phyloP scores from a whole-genome alignment of 2,888 invertebrate genomes.

The Mechanitis messenoides region DNA sequence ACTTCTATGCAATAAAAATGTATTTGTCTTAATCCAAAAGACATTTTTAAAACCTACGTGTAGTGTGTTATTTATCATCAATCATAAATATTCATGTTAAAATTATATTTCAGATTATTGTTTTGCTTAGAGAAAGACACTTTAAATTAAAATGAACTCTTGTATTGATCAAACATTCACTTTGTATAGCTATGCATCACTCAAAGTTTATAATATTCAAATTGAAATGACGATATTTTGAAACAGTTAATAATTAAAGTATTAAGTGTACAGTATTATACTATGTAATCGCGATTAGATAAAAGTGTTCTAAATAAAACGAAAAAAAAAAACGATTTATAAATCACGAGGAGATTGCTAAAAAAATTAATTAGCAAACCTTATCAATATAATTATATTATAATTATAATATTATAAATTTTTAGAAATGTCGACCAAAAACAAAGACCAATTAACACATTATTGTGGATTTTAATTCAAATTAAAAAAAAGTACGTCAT shows the following conservation, averaged over 20 bases:
- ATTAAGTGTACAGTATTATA: conserved; percentile 4
- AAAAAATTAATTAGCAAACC: not conserved
- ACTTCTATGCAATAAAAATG: no score
- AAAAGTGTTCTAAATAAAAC: not conserved
- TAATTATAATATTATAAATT: no score
- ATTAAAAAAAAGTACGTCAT: not conserved
- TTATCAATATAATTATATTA: no score
- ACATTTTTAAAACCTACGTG: no score
- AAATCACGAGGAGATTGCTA: not conserved
- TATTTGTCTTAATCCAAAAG: no score
- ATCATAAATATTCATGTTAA: no score
- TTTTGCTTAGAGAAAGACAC: not conserved
- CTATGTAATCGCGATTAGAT: not conserved
- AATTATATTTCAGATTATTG: not conserved
- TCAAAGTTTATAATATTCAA: not conserved
- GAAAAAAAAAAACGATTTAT: not conserved
- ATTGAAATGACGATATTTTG: not conserved
- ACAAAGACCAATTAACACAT: no score
- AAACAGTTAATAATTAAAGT: not conserved
- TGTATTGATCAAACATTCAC: not conserved
- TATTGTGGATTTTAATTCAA: no score
- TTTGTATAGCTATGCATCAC: not conserved
- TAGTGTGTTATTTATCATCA: no score
- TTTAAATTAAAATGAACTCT: no score
- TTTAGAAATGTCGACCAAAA: no score